Conservation (phyloP, 2,113 vertebrate species). For the Crypturellus undulatus region DNA sequence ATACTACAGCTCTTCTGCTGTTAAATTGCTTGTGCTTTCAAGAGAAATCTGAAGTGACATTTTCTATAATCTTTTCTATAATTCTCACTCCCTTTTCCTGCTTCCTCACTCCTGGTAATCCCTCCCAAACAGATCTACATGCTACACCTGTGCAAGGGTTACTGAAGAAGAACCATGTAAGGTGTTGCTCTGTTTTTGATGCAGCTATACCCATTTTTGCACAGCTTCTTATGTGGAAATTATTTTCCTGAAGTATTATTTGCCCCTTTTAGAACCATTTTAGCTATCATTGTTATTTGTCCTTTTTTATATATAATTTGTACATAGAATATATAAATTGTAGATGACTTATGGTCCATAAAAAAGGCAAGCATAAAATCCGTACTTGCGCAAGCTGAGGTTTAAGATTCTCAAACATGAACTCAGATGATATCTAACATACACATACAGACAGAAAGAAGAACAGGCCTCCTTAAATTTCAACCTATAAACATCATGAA, state of each 20-base stretch:
- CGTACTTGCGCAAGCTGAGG: neutral
- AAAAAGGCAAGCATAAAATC: conserved; percentile 6
- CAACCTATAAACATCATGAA: neutral
- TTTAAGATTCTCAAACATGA: neutral
- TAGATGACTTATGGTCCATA: neutral
- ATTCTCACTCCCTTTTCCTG: neutral
- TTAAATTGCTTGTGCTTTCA: neutral
- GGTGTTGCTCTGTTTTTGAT: neutral
- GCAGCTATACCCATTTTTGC: neutral
- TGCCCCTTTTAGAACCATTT: no score
- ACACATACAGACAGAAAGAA: neutral
- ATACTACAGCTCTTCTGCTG: neutral
- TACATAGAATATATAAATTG: neutral
- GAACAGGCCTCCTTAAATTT: neutral
- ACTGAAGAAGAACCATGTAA: neutral
- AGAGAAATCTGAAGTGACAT: neutral
- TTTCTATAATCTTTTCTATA: neutral
- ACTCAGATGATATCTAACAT: neutral
- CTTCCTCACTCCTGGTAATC: neutral
- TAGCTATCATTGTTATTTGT: neutral
- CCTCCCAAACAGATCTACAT: neutral
- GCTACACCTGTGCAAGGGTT: neutral
- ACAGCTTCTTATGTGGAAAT: neutral
- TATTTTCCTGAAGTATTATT: neutral
- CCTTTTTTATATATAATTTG: neutral